These are phyloP conservation scores for Ammodytes dubius DNA, from an alignment of 2,113 vertebrate genomes.

Conservation along the genomic window DNA sequence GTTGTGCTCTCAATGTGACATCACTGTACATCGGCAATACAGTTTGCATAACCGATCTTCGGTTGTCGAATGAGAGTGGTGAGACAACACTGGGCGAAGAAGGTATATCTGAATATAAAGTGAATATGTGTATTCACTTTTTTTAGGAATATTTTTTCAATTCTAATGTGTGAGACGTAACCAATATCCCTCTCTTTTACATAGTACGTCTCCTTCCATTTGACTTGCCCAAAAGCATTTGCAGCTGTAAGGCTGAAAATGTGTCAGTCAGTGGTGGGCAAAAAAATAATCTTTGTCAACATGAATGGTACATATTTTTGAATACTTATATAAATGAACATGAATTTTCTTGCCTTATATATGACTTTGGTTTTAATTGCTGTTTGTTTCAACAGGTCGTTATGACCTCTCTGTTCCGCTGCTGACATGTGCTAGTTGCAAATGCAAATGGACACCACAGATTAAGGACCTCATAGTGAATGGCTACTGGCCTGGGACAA, in stretches of 20 bases:
- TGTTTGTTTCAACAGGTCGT: not conserved
- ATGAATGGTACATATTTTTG: not conserved
- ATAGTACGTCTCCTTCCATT: not conserved
- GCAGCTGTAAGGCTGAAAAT: not conserved
- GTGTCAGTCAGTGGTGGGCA: not conserved
- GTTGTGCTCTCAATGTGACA: not conserved
- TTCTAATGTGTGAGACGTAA: not conserved
- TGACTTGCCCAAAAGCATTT: not conserved
- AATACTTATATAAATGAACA: not conserved
- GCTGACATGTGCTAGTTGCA: not conserved
- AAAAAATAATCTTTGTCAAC: not conserved
- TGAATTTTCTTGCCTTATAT: not conserved
- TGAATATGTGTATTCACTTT: too few species aligned
- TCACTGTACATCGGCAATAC: not conserved
- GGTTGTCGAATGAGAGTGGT: not conserved
- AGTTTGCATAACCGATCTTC: not conserved
- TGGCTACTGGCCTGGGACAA: not conserved
- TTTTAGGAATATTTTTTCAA: too few species aligned
- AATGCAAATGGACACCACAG: constrained; percentile 1
- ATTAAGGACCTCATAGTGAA: not conserved
- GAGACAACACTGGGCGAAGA: too few species aligned
- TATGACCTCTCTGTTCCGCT: not conserved
- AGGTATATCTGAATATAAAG: too few species aligned
- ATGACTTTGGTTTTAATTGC: not conserved
- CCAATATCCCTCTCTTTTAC: not conserved